phyloP scores from a whole-genome alignment of 2,113 vertebrate species.

The Polypterus senegalus region DNA sequence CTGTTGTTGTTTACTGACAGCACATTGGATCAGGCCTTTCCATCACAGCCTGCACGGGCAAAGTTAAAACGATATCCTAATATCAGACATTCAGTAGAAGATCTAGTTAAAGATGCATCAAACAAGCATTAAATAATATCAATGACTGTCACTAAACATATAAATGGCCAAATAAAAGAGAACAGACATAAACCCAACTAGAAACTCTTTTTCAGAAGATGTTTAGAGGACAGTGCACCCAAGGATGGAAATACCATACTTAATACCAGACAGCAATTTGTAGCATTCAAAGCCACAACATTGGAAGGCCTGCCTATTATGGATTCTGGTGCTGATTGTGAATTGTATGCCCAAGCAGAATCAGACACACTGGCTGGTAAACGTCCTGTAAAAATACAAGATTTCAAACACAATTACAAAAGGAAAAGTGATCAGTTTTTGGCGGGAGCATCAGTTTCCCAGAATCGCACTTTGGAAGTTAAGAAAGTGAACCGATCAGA shows the following conservation, averaged over 20 bases:
- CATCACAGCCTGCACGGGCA: slow-evolving; percentile 22
- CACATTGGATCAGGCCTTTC: too few relatives aligned
- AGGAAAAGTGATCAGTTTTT: slow-evolving; percentile 64
- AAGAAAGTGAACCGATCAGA: slow-evolving; percentile 42
- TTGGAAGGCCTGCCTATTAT: slow-evolving; percentile 47
- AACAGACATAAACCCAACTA: slow-evolving; percentile 18
- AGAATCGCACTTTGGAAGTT: slow-evolving; percentile 17
- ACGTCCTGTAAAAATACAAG: too few relatives aligned
- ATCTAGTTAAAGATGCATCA: neutral
- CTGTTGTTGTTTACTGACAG: too few relatives aligned
- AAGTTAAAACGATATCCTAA: slow-evolving; percentile 33
- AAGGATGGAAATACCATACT: slow-evolving; percentile 26
- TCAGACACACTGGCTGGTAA: too few relatives aligned
- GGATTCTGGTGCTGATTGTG: slow-evolving; percentile 14
- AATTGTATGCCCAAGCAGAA: too few relatives aligned
- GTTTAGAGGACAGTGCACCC: slow-evolving; percentile 45
- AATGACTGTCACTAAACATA: slow-evolving; percentile 65
- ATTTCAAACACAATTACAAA: slow-evolving; percentile 30
- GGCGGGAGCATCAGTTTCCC: slow-evolving; percentile 11
- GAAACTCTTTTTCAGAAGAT: slow-evolving; percentile 59
- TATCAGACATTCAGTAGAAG: neutral
- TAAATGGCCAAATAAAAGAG: slow-evolving; percentile 21
- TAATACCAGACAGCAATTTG: slow-evolving; percentile 18
- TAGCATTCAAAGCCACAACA: slow-evolving; percentile 14
- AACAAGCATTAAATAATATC: slow-evolving; percentile 51